A percentile compares a stretch with the other conserved stretches of the same genome.
Evolutionary conservation across 1,140 invertebrate species (phyloP).

Genomic region (Propsilocerus akamusi): DNA sequence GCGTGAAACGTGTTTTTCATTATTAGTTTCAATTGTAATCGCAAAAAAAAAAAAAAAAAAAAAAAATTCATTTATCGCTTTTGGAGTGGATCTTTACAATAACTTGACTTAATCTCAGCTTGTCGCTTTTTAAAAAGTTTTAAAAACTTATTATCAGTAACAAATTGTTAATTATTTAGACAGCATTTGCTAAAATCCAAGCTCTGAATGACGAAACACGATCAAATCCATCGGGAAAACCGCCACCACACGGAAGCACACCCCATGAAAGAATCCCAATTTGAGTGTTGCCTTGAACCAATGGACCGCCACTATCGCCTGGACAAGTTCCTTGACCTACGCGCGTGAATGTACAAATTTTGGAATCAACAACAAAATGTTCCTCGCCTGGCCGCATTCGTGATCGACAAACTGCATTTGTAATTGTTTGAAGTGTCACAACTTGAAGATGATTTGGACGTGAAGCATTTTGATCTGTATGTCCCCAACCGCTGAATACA

Average conservation of each 20-base stretch:
- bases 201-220: too few species aligned
- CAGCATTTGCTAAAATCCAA: too few species aligned
- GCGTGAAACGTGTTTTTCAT: too few species aligned
- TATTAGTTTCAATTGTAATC: too few species aligned
- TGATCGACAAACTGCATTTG: conserved; percentile 5
- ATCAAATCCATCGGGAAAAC: conserved; percentile 40
- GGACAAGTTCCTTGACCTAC: conserved; percentile 20
- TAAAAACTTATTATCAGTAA: too few species aligned
- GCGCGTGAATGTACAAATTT: conserved; percentile 22
- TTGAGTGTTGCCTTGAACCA: conserved; percentile 23
- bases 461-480: not conserved
- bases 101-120: too few species aligned
- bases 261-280: conserved; percentile 45
- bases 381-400: not conserved
- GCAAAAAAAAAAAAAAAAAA: too few species aligned
- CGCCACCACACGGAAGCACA: conserved; percentile 33
- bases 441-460: conserved; percentile 7
- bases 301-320: conserved; percentile 29
- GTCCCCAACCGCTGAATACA: not conserved
- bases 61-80: too few species aligned
- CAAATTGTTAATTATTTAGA: too few species aligned
- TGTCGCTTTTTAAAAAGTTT: too few species aligned
- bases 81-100: too few species aligned
- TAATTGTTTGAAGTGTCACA: conserved; percentile 5
- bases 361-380: conserved; percentile 7